Evolutionary conservation across 2,888 invertebrate species (phyloP).

Genomic region (Drosophila percnosoma): DNA sequence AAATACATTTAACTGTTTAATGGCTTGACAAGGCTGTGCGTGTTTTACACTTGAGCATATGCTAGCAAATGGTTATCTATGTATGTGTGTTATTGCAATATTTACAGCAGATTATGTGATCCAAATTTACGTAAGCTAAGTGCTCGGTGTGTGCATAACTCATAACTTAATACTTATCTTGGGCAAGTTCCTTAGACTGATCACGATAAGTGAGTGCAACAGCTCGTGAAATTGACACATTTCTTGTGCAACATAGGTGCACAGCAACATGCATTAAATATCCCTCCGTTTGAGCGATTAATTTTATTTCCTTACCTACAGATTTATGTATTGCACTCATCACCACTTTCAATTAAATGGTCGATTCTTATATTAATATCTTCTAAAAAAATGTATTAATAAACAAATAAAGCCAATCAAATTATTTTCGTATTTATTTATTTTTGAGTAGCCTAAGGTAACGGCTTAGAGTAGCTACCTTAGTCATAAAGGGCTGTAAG

Average conservation of each 20-base stretch:
- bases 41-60: too few species aligned
- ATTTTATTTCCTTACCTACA: background rate
- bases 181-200: background rate
- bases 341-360: background rate
- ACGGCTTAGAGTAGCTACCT: conserved; percentile 1
- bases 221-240: background rate
- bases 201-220: background rate
- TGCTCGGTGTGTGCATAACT: background rate
- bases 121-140: background rate
- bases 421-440: background rate
- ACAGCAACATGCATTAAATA: background rate
- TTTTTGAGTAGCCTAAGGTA: background rate
- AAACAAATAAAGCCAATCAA: background rate
- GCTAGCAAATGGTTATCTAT: background rate
- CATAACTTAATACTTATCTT: background rate
- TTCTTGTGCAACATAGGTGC: background rate
- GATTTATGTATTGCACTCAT: background rate
- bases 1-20: background rate
- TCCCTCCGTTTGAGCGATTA: background rate
- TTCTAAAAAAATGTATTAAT: background rate
- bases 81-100: background rate
- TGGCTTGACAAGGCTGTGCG: background rate
- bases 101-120: background rate
- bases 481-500: conserved; percentile 31
- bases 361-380: background rate